Conservation (phyloP, 2,113 vertebrate species). For the Tiliqua scincoides region DNA sequence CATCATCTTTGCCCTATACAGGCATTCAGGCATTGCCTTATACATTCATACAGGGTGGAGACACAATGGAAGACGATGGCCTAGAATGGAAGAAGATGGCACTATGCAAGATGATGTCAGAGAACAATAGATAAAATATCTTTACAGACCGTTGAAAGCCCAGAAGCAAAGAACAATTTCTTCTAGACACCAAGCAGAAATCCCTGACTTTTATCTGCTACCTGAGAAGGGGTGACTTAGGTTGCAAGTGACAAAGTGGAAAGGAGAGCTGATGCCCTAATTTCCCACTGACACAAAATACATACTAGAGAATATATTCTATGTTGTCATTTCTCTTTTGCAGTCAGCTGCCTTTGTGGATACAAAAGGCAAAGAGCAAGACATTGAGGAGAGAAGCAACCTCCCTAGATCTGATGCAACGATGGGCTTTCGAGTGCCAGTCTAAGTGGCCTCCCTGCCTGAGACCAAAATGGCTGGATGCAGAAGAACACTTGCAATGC, state of each 20-base stretch:
- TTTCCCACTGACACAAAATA: neutral
- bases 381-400: neutral
- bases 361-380: neutral
- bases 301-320: neutral
- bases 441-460: neutral
- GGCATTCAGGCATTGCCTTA: neutral
- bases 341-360: too few relatives aligned
- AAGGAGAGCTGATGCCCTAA: neutral
- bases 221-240: neutral
- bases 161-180: neutral
- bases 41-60: neutral
- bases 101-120: neutral
- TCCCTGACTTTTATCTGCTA: neutral
- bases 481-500: slow-evolving; percentile 20
- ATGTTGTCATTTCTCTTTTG: neutral
- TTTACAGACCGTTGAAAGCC: neutral
- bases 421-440: neutral
- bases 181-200: neutral
- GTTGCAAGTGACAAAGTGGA: neutral
- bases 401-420: neutral
- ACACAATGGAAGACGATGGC: neutral
- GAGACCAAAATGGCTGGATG: slow-evolving; percentile 49
- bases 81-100: neutral
- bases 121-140: neutral
- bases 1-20: neutral